Evolutionary conservation across 2,888 invertebrate genomes (phyloP), one percentile per base, ranked within the genome.

Genomic region (Galeruca laticollis): DNA sequence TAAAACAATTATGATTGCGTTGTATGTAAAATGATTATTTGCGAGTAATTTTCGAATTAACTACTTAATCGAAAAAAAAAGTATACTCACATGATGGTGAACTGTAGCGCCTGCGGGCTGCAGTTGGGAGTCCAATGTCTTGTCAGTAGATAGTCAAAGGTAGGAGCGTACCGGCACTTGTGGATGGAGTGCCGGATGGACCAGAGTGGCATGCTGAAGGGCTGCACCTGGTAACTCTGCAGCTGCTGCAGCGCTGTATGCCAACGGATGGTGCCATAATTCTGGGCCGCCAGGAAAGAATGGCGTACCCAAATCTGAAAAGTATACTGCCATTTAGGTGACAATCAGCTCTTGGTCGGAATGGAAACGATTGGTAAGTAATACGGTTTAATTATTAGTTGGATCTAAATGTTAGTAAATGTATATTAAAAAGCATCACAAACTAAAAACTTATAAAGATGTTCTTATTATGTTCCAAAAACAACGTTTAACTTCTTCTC

Each of bases 161-260:
- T 95, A 96, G 89, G 95, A 95, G 88, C 96, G 94, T 87, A 96
- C 96, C 87, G 96, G 96, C 88, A 97, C 95, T 93, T 98, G 97
- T 87, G 96, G 96, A 89, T 97, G 96, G 88, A 98, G 93, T 88
- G 96, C 97, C 86, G 97, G 97, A 88, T 97, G 97, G 85, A 97
- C 95, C 84, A 98, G 91, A 79, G 96, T 94, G 78, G 92, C 92
- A 87, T 95, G 95, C 86, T 95, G 95, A 82, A 95, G 89, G 79
- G 93, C 89, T 71, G 92, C 90, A 10, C 80, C 80, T 35, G 77
- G 78, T 64, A 93, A 92, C 43, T 77, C 73, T n/a, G 94, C 94
- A 52, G 90, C 90, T 11, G 79, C 80, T 52, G 90, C 90, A 65
- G 93, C 92, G 79, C 91, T 91, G 84, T 92, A 92, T 74, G 95